Evolutionary conservation across 2,113 vertebrate genomes (phyloP).

Genomic region (Dasyurus viverrinus): DNA sequence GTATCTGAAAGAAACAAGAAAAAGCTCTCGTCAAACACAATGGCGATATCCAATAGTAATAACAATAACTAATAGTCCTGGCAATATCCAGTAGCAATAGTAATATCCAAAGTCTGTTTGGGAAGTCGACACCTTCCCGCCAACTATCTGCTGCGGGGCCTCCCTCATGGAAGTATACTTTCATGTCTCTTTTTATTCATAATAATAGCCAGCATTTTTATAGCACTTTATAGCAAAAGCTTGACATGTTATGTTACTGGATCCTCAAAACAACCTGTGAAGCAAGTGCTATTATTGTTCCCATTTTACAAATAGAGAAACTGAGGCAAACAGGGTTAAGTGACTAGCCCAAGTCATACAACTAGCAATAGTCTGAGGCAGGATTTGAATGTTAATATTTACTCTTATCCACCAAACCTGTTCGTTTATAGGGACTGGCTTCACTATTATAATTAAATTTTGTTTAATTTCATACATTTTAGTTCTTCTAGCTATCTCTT

Average conservation of each 20-base stretch:
- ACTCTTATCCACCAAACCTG: neutral
- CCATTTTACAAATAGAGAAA: neutral
- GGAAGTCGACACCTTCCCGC: neutral
- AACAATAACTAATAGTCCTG: no score
- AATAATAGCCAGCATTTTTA: neutral
- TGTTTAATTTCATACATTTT: neutral
- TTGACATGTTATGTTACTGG: neutral
- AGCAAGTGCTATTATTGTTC: neutral
- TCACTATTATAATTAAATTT: neutral
- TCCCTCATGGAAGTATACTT: no score
- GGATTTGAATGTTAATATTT: neutral
- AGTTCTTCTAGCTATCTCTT: neutral
- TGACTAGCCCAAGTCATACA: neutral
- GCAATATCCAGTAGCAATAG: constrained; percentile 38
- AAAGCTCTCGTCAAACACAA: constrained; percentile 43
- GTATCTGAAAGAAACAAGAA: constrained; percentile 78
- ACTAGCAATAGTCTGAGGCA: neutral
- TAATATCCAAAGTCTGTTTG: constrained; percentile 22
- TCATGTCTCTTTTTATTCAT: neutral
- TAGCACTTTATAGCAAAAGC: neutral
- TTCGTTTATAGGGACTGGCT: neutral
- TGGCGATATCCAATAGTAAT: constrained; percentile 18
- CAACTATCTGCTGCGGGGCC: neutral
- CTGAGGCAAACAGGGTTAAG: neutral
- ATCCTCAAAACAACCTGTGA: neutral